Conservation (phyloP, 2,797 vertebrate genomes). For the Australoheros facetus region DNA sequence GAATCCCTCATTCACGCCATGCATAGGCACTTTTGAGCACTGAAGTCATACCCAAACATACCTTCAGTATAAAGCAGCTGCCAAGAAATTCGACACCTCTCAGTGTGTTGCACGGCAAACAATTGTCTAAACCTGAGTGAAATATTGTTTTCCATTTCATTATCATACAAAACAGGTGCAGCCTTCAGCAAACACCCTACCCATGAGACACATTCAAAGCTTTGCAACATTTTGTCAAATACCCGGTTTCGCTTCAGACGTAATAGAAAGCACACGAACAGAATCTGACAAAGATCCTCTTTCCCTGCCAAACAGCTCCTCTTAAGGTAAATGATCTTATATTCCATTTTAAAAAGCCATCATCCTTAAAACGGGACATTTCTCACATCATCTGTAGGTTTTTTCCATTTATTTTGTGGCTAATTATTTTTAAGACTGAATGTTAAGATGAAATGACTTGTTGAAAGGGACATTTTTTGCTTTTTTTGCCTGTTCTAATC, state of each 20-base stretch:
- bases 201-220: conserved; percentile 33
- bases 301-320: conserved; percentile 18
- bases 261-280: conserved; percentile 9
- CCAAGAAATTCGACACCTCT: conserved; percentile 39
- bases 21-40: neutral
- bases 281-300: conserved; percentile 20
- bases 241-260: conserved; percentile 1
- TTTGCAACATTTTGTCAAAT: conserved; percentile 42
- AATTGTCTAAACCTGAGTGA: conserved; percentile 52
- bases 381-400: conserved; percentile 28
- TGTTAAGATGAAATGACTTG: conserved; percentile 47
- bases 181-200: conserved; percentile 29
- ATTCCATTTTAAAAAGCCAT: conserved; percentile 29
- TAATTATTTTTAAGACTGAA: conserved; percentile 39
- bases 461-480: conserved; percentile 30
- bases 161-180: conserved; percentile 58
- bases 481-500: conserved; percentile 25
- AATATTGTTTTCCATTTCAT: conserved; percentile 55
- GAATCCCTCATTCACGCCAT: neutral
- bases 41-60: neutral
- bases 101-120: conserved; percentile 25
- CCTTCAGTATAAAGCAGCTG: conserved; percentile 1
- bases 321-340: conserved; percentile 32
- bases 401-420: conserved; percentile 15
- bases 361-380: conserved; percentile 30